Evolutionary conservation across 2,113 vertebrate species (phyloP).

Genomic region (Strigops habroptila): DNA sequence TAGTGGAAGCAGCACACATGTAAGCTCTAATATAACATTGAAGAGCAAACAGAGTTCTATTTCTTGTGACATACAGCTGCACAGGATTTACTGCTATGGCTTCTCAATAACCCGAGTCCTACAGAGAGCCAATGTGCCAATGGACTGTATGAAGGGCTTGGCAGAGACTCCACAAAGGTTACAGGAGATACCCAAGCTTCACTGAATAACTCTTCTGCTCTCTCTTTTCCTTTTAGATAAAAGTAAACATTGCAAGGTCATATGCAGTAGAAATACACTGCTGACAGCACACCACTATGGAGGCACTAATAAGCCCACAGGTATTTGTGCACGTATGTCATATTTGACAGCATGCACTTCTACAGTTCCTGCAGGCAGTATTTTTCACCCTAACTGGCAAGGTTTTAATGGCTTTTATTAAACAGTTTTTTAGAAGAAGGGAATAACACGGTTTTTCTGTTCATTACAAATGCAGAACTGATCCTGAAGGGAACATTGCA

Average conservation of each 20-base stretch:
- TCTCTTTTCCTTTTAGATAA: neutral
- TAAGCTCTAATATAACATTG: conserved; percentile 3
- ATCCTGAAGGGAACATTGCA: neutral
- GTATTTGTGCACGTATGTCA: conserved; percentile 3
- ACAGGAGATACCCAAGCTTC: neutral
- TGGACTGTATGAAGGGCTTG: neutral
- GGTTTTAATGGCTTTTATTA: neutral
- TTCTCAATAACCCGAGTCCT: neutral
- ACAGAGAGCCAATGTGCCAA: neutral
- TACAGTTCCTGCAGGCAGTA: neutral
- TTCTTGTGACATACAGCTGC: neutral
- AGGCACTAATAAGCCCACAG: conserved; percentile 5
- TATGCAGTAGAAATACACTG: neutral
- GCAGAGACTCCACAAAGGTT: conserved; percentile 1
- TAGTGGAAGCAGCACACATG: neutral
- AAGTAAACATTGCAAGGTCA: conserved; percentile 15
- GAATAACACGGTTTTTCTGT: neutral
- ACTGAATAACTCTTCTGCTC: neutral
- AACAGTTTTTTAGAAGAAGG: neutral
- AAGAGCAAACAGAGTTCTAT: conserved; percentile 38
- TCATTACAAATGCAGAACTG: neutral
- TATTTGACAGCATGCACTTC: conserved; percentile 6
- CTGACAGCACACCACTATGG: neutral
- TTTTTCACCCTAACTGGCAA: conserved; percentile 14
- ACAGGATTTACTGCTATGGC: neutral